Percentiles rank a stretch among this genome's conserved stretches.
Conservation (phyloP, 2,797 vertebrate species). For the Sphenodon punctatus region DNA sequence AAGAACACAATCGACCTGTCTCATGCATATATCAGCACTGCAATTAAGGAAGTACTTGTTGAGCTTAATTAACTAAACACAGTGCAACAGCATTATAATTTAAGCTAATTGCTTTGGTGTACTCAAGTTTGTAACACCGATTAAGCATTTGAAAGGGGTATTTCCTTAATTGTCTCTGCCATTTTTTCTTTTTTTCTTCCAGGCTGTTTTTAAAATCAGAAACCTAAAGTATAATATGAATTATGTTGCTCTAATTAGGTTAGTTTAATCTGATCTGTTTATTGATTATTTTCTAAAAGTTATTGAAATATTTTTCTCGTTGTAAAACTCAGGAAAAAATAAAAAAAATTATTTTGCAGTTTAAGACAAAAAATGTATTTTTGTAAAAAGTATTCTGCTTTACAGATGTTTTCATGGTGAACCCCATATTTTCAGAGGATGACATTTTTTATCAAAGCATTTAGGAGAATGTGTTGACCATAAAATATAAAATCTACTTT, state of each 20-base stretch:
- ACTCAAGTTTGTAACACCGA: conserved; percentile 1
- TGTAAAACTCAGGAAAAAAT: not conserved
- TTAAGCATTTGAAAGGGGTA: too few species aligned
- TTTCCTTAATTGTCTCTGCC: too few species aligned
- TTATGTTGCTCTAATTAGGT: not conserved
- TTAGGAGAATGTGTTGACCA: not conserved
- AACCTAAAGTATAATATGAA: not conserved
- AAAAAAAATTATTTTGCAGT: not conserved
- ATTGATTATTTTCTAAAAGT: not conserved
- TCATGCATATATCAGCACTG: conserved; percentile 16
- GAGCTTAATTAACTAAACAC: conserved; percentile 21
- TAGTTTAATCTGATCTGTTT: not conserved
- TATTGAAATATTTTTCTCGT: not conserved
- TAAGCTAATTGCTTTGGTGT: conserved; percentile 28
- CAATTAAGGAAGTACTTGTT: not conserved
- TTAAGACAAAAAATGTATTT: not conserved
- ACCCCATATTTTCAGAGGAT: not conserved
- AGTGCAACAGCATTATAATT: not conserved
- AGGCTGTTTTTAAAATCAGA: not conserved
- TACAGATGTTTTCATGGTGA: not conserved
- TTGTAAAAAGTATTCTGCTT: not conserved
- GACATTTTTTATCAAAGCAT: not conserved
- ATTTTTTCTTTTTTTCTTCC: not conserved
- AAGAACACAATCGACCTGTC: not conserved
- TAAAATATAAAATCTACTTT: not conserved